Percentiles rank a stretch among this genome's conserved stretches.
These are phyloP conservation scores for Phyllopteryx taeniolatus DNA, from an alignment of 2,113 vertebrate species.

Conservation along the genomic window DNA sequence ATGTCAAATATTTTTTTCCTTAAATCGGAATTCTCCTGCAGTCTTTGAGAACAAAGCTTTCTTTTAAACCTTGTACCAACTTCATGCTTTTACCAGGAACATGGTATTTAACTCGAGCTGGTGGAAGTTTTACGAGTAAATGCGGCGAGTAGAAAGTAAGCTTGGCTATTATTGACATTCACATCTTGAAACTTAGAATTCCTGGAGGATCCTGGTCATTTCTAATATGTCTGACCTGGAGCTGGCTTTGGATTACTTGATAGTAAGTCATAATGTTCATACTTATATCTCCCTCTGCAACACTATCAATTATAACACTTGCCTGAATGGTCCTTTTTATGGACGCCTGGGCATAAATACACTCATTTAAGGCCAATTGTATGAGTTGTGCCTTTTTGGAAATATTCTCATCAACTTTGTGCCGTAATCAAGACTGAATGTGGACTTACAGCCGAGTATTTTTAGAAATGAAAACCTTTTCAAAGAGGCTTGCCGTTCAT, in stretches of 20 bases:
- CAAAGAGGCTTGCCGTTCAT: conserved; percentile 26
- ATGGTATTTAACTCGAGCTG: background rate
- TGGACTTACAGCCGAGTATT: conserved; percentile 36
- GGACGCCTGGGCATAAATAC: conserved; percentile 25
- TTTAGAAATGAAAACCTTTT: conserved; percentile 44
- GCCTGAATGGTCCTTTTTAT: conserved; percentile 22
- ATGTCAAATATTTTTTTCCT: no score
- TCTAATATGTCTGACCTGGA: background rate
- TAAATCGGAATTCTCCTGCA: background rate
- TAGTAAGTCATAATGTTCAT: background rate
- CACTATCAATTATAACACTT: background rate
- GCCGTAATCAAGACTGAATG: conserved; percentile 22
- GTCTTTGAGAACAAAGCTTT: background rate
- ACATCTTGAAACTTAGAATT: background rate
- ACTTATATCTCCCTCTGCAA: background rate
- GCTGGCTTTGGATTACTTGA: background rate
- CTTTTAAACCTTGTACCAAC: background rate
- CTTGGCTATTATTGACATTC: background rate
- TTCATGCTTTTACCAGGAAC: background rate
- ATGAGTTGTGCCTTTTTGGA: conserved; percentile 39
- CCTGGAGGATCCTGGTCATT: background rate
- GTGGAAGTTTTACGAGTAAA: background rate
- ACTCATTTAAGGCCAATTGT: conserved; percentile 26
- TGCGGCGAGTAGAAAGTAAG: background rate
- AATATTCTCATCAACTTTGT: conserved; percentile 30